These are phyloP conservation scores for Polydrusus cervinus DNA, from an alignment of 2,888 invertebrate genomes.

Conservation along the genomic window DNA sequence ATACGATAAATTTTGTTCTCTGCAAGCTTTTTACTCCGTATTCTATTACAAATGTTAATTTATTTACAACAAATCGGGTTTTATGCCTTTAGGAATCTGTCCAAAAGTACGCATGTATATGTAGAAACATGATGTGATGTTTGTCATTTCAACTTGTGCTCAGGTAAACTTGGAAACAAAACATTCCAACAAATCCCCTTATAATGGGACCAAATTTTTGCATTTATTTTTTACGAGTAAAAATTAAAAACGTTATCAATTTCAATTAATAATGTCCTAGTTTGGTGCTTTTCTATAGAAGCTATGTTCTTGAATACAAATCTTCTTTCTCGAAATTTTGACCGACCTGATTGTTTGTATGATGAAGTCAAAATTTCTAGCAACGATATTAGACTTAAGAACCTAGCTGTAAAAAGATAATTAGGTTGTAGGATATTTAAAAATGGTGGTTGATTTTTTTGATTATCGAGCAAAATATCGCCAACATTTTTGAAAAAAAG, in stretches of 20 bases:
- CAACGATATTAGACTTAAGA: too few species aligned
- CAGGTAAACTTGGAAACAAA: constrained; percentile 26
- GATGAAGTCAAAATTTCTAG: too few species aligned
- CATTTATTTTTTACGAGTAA: background rate
- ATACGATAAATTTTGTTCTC: background rate
- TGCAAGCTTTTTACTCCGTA: background rate
- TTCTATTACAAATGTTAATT: background rate
- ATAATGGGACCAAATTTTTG: constrained; percentile 18
- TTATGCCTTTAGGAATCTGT: background rate
- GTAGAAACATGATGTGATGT: background rate
- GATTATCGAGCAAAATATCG: background rate
- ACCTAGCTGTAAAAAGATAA: constrained; percentile 1
- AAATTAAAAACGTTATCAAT: constrained; percentile 1
- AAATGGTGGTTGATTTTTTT: constrained; percentile 20
- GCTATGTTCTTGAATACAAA: too few species aligned
- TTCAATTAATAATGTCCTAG: constrained; percentile 26
- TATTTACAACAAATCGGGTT: background rate
- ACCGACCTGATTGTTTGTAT: too few species aligned
- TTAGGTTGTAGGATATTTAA: constrained; percentile 31
- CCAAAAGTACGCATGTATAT: background rate
- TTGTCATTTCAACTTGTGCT: constrained; percentile 16
- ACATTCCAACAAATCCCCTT: constrained; percentile 39
- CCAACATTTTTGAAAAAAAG: constrained; percentile 30
- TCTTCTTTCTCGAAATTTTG: too few species aligned
- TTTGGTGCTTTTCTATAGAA: constrained; percentile 32